phyloP scores from a whole-genome alignment of 2,113 vertebrate genomes.

The Rhombomys opimus region DNA sequence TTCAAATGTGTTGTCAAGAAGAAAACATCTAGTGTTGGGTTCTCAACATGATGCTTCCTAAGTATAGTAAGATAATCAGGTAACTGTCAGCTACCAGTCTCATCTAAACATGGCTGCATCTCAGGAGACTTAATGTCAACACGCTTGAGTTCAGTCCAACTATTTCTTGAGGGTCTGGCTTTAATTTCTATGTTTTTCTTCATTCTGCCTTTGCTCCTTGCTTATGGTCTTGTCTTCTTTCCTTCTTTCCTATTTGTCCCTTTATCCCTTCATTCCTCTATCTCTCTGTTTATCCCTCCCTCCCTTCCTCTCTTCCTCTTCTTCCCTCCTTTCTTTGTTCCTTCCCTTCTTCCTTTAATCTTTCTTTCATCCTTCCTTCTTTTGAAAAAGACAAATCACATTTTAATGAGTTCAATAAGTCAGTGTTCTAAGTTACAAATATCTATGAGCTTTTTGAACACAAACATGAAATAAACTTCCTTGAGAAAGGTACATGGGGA shows the following conservation, averaged over 20 bases:
- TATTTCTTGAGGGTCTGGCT: not conserved
- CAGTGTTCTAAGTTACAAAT: not conserved
- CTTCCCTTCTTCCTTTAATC: fast-evolving
- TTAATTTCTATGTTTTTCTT: not conserved
- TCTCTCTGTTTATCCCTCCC: fast-evolving
- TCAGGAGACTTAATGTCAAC: slow-evolving; percentile 32
- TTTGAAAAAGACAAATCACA: not conserved
- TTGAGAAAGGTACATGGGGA: not conserved
- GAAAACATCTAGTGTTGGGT: not conserved
- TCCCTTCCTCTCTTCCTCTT: fast-evolving
- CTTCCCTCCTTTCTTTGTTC: fast-evolving
- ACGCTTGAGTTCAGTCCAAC: not conserved
- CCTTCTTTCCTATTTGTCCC: too few relatives aligned
- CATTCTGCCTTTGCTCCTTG: too few relatives aligned
- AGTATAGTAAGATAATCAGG: not conserved
- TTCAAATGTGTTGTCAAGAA: not conserved
- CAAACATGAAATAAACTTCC: slow-evolving; percentile 18
- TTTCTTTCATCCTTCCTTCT: fast-evolving
- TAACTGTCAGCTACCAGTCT: not conserved
- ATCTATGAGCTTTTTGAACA: not conserved
- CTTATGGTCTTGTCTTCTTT: not conserved
- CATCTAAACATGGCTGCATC: not conserved
- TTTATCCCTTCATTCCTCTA: too few relatives aligned
- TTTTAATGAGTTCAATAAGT: not conserved
- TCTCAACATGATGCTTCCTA: not conserved